Evolutionary conservation across 2,888 invertebrate species (phyloP), one percentile per base, ranked within the genome.

Genomic region (Andrena marginata): DNA sequence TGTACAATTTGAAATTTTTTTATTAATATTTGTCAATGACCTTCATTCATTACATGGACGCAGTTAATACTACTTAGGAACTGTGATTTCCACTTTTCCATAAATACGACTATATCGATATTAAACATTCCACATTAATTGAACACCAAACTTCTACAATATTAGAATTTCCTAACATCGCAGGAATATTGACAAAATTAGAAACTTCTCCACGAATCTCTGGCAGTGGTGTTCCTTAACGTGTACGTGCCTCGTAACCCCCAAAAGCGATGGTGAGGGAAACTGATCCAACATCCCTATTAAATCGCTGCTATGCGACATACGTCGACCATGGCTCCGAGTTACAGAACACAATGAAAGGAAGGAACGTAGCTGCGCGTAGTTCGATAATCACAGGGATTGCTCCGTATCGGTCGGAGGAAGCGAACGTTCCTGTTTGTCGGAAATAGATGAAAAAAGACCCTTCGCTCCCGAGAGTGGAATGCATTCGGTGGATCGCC

Each of bases 331-430:
- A 6, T 51, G 51, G 59, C 63, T 67, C 33, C 56, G 42, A 67
- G 75, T 75, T 75, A 67, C 74, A 68, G 67, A 68, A 68, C 68
- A 63, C 62, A 74, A 78, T 78, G 54, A 62, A 56, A 54, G 68
- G 10, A 68, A 75, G 78, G 75, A 75, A 68, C 75, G 78, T 63
- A 33, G 67, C 33, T 68, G 62, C 62, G 54, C 75, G 74, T 63
- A 63, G 75, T 68, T 78, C 78, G 59, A 79, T 79, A 79, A 79
- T 79, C 79, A 76, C 69, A 51, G 62, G 54, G 68, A 74, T 78
- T 78, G 60, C 68, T 31, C 68, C 42, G 62, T 68, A 78, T 78
- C 67, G 67, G 73, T 23, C 7, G 65, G 20, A 20, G 54, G 67
- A 54, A 62, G 62, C 20, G 60, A 65, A 51, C 26, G n/a, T 49